Evolutionary conservation across 2,888 invertebrate species (phyloP).

Genomic region (Busseola fusca): DNA sequence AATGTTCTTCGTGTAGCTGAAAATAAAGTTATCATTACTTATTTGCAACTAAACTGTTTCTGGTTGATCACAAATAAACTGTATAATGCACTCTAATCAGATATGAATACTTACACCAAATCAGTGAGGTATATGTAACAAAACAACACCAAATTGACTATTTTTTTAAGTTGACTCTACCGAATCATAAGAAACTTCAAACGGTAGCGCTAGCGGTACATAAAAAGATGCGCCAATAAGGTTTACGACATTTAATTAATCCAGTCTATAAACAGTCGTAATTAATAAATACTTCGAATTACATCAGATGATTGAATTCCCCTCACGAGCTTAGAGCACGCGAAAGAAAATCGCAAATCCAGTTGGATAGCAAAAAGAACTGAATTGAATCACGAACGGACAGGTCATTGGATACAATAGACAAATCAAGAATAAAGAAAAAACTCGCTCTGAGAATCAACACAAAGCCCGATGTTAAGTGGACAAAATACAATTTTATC

Average conservation of each 20-base stretch:
- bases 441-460: slow-evolving; percentile 61
- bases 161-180: slow-evolving; percentile 9
- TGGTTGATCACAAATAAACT: not conserved
- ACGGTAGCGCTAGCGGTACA: slow-evolving; percentile 17
- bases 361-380: slow-evolving; percentile 65
- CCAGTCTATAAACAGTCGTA: slow-evolving; percentile 45
- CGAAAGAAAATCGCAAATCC: slow-evolving; percentile 62
- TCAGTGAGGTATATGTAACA: too few relatives aligned
- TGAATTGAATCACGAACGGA: slow-evolving; percentile 64
- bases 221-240: slow-evolving; percentile 42
- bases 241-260: slow-evolving; percentile 49
- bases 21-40: not conserved
- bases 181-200: slow-evolving; percentile 13
- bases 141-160: not conserved
- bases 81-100: not conserved
- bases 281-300: slow-evolving; percentile 63
- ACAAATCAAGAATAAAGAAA: slow-evolving; percentile 64
- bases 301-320: slow-evolving; percentile 56
- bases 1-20: not conserved
- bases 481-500: not conserved
- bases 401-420: slow-evolving; percentile 65
- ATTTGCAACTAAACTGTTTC: not conserved
- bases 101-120: not conserved
- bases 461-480: slow-evolving; percentile 46
- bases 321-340: slow-evolving; percentile 59